phyloP scores from a whole-genome alignment of 1,140 invertebrate species.

The Pentalonia nigronervosa region DNA sequence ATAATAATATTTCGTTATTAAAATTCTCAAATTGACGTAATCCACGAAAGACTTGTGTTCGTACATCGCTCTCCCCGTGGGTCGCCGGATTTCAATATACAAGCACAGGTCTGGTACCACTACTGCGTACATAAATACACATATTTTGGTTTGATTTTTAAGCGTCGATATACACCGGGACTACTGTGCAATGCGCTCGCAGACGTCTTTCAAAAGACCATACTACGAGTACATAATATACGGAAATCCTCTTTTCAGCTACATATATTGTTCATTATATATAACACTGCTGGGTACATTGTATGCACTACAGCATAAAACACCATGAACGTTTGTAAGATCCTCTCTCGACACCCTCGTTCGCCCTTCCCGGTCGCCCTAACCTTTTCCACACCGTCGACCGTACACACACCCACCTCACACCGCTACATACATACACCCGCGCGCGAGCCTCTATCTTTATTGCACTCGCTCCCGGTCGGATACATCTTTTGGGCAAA shows the following conservation, averaged over 20 bases:
- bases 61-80: neutral
- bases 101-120: neutral
- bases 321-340: neutral
- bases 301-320: neutral
- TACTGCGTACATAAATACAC: neutral
- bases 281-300: neutral
- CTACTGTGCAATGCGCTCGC: neutral
- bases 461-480: neutral
- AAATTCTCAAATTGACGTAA: neutral
- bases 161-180: neutral
- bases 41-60: neutral
- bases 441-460: neutral
- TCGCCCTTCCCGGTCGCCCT: neutral
- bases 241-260: constrained; percentile 1
- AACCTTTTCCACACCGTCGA: neutral
- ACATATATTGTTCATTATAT: neutral
- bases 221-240: neutral
- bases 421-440: neutral
- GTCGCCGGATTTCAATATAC: neutral
- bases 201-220: neutral
- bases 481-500: neutral
- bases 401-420: neutral
- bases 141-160: neutral
- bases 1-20: neutral
- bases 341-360: neutral